A percentile compares a stretch with the other conserved stretches of the same genome.
Conservation (phyloP, 1,140 invertebrate species). For the Drosophila bipectinata region DNA sequence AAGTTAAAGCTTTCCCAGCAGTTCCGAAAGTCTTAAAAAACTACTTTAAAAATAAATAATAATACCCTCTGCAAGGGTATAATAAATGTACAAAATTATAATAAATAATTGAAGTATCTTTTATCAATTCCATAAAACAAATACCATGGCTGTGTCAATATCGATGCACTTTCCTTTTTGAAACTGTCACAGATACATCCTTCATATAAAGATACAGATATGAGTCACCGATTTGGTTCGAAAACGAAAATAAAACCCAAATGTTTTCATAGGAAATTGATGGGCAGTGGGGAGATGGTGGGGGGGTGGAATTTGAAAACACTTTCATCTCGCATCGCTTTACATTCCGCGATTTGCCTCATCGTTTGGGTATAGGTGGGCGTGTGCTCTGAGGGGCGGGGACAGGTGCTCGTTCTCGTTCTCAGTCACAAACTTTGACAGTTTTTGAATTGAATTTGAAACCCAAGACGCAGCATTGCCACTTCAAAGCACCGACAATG, state of each 20-base stretch:
- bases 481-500: slow-evolving; percentile 62
- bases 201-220: no score
- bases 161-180: background rate
- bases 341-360: slow-evolving; percentile 45
- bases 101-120: no score
- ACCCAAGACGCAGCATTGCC: slow-evolving; percentile 66
- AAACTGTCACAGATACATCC: background rate
- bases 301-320: slow-evolving; percentile 16
- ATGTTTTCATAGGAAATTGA: slow-evolving; percentile 66
- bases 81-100: no score
- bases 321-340: slow-evolving; percentile 78
- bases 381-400: slow-evolving; percentile 13
- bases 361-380: slow-evolving; percentile 4
- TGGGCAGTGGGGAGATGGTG: slow-evolving; percentile 1
- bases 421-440: slow-evolving; percentile 56
- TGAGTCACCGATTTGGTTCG: slow-evolving; percentile 17
- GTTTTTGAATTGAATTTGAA: slow-evolving; percentile 78
- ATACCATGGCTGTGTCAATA: no score
- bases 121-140: no score
- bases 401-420: slow-evolving; percentile 40
- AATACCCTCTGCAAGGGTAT: no score
- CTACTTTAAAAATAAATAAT: no score
- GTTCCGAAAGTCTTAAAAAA: no score
- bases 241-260: slow-evolving; percentile 62
- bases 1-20: no score